These are phyloP conservation scores for Ploceus nigricollis DNA, from an alignment of 2,113 vertebrate species.

Conservation along the genomic window DNA sequence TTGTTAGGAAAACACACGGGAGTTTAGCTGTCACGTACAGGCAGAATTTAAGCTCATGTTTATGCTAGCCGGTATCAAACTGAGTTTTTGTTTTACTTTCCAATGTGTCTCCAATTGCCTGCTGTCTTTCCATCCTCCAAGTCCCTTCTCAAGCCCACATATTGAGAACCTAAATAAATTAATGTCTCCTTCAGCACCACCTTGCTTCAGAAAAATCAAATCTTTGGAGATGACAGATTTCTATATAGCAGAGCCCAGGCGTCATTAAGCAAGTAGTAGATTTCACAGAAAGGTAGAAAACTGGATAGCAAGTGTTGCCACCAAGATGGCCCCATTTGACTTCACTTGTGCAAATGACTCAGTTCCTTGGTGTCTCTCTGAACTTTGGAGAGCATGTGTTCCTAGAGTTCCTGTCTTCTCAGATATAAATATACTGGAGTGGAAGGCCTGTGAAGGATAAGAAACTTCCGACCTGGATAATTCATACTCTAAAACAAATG, in stretches of 20 bases:
- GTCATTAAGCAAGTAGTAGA: not conserved
- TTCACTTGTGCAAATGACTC: not conserved
- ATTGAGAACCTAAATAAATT: not conserved
- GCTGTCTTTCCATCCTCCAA: not conserved
- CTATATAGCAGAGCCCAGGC: not conserved
- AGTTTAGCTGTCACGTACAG: not conserved
- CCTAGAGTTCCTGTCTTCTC: not conserved
- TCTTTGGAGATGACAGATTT: not conserved
- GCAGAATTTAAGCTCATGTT: not conserved
- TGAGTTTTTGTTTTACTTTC: not conserved
- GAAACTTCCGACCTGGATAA: not conserved
- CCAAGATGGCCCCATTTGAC: not conserved
- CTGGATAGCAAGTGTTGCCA: not conserved
- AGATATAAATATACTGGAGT: rapidly evolving
- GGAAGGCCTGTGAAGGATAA: not conserved
- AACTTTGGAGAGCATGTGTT: not conserved
- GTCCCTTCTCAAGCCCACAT: not conserved
- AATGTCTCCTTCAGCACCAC: not conserved
- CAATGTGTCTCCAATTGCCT: not conserved
- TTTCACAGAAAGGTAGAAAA: not conserved
- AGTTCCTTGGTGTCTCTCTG: not conserved
- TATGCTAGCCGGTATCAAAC: not conserved
- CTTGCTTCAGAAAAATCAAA: not conserved
- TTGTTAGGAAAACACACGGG: not conserved
- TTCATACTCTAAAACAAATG: not conserved